These are phyloP conservation scores for Botia almorhae DNA, from an alignment of 2,797 vertebrate genomes.

Conservation along the genomic window DNA sequence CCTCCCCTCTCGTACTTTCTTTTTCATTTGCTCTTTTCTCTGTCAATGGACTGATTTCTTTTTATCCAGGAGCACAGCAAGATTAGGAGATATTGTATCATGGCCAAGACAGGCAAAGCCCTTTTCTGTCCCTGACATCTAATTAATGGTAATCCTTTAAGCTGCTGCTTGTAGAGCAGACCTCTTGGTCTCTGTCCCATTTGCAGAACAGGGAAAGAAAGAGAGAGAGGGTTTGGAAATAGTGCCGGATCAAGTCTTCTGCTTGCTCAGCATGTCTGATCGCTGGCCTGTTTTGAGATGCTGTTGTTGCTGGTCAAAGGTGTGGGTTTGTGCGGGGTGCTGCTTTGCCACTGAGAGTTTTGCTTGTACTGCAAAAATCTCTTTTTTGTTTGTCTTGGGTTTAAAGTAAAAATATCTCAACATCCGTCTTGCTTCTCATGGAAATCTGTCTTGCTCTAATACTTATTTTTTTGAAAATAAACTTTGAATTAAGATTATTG, in stretches of 20 bases:
- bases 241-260: conserved; percentile 51
- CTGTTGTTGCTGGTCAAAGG: conserved; percentile 20
- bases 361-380: conserved; percentile 1
- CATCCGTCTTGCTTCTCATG: no score
- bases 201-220: conserved; percentile 65
- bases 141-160: conserved; percentile 96
- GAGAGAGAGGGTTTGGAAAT: conserved; percentile 35
- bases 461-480: no score
- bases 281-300: conserved; percentile 58
- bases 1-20: conserved; percentile 51
- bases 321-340: conserved; percentile 17
- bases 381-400: neutral
- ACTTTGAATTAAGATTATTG: no score
- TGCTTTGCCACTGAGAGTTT: conserved; percentile 13
- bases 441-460: no score
- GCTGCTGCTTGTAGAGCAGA: conserved; percentile 80
- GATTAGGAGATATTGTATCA: conserved; percentile 90
- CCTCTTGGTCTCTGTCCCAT: conserved; percentile 79
- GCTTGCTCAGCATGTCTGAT: conserved; percentile 73
- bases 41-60: conserved; percentile 85
- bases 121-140: conserved; percentile 78
- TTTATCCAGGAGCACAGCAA: conserved; percentile 80
- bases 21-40: conserved; percentile 74
- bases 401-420: no score
- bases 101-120: conserved; percentile 83